Percentiles rank a stretch among this genome's conserved stretches.
These are phyloP conservation scores for Meriones unguiculatus DNA, from an alignment of 2,113 vertebrate species.

Conservation along the genomic window DNA sequence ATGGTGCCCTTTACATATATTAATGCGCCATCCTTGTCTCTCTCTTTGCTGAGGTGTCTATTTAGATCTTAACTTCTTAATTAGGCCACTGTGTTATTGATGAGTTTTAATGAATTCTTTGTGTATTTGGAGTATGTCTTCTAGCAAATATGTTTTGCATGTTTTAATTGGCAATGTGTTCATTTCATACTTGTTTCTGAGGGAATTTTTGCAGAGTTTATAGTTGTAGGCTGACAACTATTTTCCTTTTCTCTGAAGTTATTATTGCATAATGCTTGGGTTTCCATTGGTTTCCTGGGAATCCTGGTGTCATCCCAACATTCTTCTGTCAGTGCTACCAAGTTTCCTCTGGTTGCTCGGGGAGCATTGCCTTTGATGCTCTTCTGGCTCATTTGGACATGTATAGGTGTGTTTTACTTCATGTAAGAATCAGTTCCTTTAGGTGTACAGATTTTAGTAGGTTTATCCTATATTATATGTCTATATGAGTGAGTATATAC, in stretches of 20 bases:
- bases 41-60: background rate
- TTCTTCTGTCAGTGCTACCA: background rate
- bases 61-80: conserved; percentile 16
- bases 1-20: background rate
- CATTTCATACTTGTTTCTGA: background rate
- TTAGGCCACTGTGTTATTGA: background rate
- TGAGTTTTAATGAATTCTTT: conserved; percentile 20
- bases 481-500: no score
- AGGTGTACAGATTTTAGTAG: no score
- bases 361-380: background rate
- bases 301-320: no score
- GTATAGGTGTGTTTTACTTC: background rate
- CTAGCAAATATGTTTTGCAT: background rate
- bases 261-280: background rate
- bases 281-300: background rate
- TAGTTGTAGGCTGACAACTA: background rate
- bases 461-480: no score
- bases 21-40: background rate
- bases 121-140: background rate
- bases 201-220: background rate
- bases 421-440: no score
- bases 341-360: background rate
- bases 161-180: background rate
- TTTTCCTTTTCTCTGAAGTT: background rate
- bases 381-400: background rate